These are phyloP conservation scores for Proales similis DNA, from an alignment of 1,140 invertebrate species.

Conservation along the genomic window DNA sequence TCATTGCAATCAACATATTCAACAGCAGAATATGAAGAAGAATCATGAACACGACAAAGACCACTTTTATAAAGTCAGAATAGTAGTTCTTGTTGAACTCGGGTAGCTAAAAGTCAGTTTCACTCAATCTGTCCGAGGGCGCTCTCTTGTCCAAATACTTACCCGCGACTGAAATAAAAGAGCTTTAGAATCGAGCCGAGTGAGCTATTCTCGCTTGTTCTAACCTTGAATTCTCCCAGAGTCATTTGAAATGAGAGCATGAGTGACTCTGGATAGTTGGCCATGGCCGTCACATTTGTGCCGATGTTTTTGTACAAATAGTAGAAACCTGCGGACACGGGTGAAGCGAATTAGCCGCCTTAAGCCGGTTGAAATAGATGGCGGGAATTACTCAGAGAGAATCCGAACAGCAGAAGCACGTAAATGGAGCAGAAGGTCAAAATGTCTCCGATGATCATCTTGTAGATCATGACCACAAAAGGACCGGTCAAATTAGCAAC, in stretches of 20 bases:
- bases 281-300: conserved; percentile 58
- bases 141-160: conserved; percentile 10
- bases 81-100: conserved; percentile 80
- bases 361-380: conserved; percentile 11
- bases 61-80: conserved; percentile 78
- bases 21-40: conserved; percentile 79
- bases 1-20: conserved; percentile 59
- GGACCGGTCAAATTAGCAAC: conserved; percentile 85
- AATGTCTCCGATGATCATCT: conserved; percentile 95
- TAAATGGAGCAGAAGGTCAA: conserved; percentile 94
- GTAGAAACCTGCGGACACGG: conserved; percentile 68
- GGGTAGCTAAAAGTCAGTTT: conserved; percentile 64
- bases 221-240: conserved; percentile 89
- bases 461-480: conserved; percentile 96
- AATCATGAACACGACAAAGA: conserved; percentile 94
- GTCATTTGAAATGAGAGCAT: conserved; percentile 97
- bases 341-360: conserved; percentile 24
- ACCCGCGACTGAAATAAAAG: conserved; percentile 6
- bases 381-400: conserved; percentile 71
- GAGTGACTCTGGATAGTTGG: conserved; percentile 68
- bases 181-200: conserved; percentile 9
- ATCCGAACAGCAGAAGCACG: conserved; percentile 80
- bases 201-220: not conserved
- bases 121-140: not conserved
- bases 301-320: conserved; percentile 79